phyloP scores from a whole-genome alignment of 53 echinoderm and acorn worm genomes.

The Paracentrotus lividus region DNA sequence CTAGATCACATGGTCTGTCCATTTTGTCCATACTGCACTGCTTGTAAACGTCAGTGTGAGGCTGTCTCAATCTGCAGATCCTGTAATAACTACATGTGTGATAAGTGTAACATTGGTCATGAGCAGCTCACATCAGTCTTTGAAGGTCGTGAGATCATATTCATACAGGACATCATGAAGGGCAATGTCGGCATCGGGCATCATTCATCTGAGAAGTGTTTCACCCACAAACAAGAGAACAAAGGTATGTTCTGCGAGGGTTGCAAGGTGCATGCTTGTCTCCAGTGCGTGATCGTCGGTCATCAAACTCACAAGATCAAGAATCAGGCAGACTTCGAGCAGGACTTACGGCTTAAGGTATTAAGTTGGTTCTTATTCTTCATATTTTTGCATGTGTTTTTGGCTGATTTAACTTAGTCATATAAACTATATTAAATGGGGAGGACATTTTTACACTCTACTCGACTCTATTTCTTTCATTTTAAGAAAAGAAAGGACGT shows the following conservation, averaged over 20 bases:
- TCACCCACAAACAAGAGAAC: slow-evolving; percentile 5
- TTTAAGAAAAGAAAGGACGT: no score
- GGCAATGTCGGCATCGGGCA: not conserved
- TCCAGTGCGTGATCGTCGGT: not conserved
- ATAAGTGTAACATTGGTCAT: not conserved
- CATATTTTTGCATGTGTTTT: no score
- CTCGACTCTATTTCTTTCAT: no score
- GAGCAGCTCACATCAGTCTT: not conserved
- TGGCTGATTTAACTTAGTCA: no score
- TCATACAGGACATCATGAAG: not conserved
- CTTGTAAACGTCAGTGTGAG: not conserved
- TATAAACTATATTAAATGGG: no score
- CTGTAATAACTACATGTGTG: slow-evolving; percentile 19
- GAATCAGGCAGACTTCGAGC: not conserved
- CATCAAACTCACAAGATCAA: slow-evolving; percentile 39
- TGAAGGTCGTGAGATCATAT: slow-evolving; percentile 17
- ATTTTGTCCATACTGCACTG: not conserved
- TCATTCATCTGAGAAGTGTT: slow-evolving; percentile 5
- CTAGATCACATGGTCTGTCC: slow-evolving; percentile 13
- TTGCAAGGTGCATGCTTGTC: slow-evolving; percentile 11
- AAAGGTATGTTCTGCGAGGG: slow-evolving; percentile 50
- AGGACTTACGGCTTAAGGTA: not conserved
- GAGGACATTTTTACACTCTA: no score
- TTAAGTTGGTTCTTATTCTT: not conserved
- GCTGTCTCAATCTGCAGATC: slow-evolving; percentile 19